Percentiles rank a stretch among this genome's conserved stretches.
Conservation (phyloP, 2,888 invertebrate genomes). For the Lycia hirtaria region DNA sequence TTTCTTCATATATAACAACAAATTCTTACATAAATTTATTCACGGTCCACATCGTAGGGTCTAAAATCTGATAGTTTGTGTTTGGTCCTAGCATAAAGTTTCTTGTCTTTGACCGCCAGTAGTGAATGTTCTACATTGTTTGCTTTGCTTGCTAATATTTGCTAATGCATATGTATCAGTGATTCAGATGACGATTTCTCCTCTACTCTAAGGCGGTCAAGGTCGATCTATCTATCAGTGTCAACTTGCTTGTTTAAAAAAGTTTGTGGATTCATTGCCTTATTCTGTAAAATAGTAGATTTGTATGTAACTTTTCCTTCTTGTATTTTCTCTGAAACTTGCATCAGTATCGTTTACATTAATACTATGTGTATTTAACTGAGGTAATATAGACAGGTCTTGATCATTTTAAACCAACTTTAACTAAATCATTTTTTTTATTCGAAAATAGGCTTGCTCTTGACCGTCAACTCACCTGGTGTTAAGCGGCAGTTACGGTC, state of each 20-base stretch:
- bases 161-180: slow-evolving; percentile 48
- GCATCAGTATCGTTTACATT: not conserved
- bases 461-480: too few relatives aligned
- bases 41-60: not conserved
- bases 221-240: slow-evolving; percentile 62
- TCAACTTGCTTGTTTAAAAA: slow-evolving; percentile 38
- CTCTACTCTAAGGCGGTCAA: slow-evolving; percentile 67
- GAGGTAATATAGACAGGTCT: not conserved
- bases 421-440: too few relatives aligned
- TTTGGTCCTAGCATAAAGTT: slow-evolving; percentile 15
- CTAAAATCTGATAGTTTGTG: slow-evolving; percentile 4
- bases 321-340: not conserved
- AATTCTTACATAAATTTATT: slow-evolving; percentile 2
- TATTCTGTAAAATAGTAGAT: slow-evolving; percentile 31
- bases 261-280: slow-evolving; percentile 50
- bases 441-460: too few relatives aligned
- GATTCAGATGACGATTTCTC: slow-evolving; percentile 77
- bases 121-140: slow-evolving; percentile 34
- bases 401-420: slow-evolving; percentile 24
- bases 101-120: slow-evolving; percentile 30
- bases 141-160: slow-evolving; percentile 46
- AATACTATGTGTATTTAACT: not conserved
- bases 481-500: too few relatives aligned
- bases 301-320: not conserved
- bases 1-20: slow-evolving; percentile 15